Percentiles rank a stretch among this genome's conserved stretches.
Evolutionary conservation across 1,140 invertebrate species (phyloP).

Genomic region (Reticulitermes speratus): DNA sequence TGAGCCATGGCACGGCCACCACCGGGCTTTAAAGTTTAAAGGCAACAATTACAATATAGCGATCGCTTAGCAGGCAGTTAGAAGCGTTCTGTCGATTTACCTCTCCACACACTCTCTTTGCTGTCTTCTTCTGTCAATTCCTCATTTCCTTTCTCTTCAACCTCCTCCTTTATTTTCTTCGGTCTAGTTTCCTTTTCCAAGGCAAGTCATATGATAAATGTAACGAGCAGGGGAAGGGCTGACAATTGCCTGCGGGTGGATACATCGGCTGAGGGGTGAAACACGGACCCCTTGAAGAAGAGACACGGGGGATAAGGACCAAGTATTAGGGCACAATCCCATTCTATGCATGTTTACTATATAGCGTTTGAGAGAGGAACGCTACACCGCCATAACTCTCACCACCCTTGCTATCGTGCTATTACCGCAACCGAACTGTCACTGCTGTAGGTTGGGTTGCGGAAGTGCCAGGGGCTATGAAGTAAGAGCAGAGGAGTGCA

Average conservation of each 20-base stretch:
- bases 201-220: constrained; percentile 12
- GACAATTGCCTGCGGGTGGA: constrained; percentile 2
- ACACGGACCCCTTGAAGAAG: not conserved
- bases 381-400: not conserved
- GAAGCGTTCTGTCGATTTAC: not conserved
- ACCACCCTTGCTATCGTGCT: not conserved
- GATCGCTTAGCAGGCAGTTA: not conserved
- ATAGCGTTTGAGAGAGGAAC: not conserved
- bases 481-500: not conserved
- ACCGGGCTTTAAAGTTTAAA: too few species aligned
- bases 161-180: not conserved
- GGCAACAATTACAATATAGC: too few species aligned
- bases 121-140: not conserved
- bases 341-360: constrained; percentile 19
- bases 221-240: not conserved
- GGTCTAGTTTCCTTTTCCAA: not conserved
- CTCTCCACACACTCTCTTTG: not conserved
- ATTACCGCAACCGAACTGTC: not conserved
- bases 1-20: too few species aligned
- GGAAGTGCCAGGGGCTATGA: constrained; percentile 9
- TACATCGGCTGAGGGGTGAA: constrained; percentile 1
- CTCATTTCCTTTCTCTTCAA: not conserved
- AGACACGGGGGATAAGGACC: not conserved
- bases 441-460: not conserved
- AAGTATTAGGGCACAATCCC: constrained; percentile 1